Conservation (phyloP, 2,113 vertebrate species). For the Ibidorhyncha struthersii region DNA sequence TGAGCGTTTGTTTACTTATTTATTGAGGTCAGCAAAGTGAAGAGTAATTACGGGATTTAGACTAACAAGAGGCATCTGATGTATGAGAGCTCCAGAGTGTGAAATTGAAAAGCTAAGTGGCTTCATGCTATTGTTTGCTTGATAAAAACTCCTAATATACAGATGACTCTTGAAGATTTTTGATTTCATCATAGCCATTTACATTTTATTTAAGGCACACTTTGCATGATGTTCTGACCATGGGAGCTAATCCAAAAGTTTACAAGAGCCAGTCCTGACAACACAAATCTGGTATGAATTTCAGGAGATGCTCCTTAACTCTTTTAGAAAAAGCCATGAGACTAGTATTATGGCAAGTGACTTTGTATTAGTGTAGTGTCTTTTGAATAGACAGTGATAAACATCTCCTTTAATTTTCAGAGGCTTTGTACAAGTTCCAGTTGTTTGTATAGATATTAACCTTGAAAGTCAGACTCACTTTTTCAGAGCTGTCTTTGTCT, state of each 20-base stretch:
- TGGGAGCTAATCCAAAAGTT: neutral
- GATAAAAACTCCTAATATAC: neutral
- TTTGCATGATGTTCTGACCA: neutral
- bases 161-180: neutral
- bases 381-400: neutral
- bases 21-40: conserved; percentile 58
- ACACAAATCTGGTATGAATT: neutral
- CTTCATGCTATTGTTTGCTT: conserved; percentile 60
- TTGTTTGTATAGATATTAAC: neutral
- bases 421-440: neutral
- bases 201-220: neutral
- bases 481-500: neutral
- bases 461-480: neutral
- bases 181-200: neutral
- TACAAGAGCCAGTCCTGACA: neutral
- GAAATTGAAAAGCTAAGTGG: conserved; percentile 73
- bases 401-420: neutral
- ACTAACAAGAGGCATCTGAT: conserved; percentile 55
- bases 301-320: neutral
- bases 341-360: neutral
- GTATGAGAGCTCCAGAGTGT: conserved; percentile 60
- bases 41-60: conserved; percentile 52
- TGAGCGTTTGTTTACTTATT: conserved; percentile 58
- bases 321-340: neutral
- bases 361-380: neutral